Conservation (phyloP, 1,140 invertebrate genomes). For the Solenopsis fugax region DNA sequence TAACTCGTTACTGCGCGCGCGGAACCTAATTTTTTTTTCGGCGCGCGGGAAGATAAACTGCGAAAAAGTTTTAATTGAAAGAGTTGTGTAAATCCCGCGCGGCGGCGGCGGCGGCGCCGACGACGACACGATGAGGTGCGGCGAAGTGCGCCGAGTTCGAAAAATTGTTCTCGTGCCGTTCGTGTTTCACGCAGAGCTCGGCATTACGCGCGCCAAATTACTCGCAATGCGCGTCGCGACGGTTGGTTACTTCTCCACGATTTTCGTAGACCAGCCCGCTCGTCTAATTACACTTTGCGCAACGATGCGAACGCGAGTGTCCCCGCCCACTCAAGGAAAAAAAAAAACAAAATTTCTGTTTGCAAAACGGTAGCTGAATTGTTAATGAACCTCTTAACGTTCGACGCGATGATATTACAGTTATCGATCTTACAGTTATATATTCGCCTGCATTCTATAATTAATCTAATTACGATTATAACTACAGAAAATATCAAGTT, state of each 20-base stretch:
- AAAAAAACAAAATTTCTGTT: neutral
- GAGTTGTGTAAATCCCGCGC: conserved; percentile 71
- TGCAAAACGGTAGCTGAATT: neutral
- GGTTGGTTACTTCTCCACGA: neutral
- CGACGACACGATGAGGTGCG: conserved; percentile 47
- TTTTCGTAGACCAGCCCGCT: neutral
- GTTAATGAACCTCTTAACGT: neutral
- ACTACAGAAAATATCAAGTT: neutral
- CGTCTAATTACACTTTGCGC: conserved; percentile 22
- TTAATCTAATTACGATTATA: neutral
- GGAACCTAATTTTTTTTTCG: conserved; percentile 67
- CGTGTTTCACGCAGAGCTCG: neutral
- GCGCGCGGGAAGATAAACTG: conserved; percentile 67
- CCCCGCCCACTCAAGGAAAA: neutral
- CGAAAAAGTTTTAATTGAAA: conserved; percentile 77
- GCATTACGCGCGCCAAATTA: conserved; percentile 38
- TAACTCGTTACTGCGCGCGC: conserved; percentile 72
- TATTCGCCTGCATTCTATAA: neutral
- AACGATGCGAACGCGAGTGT: neutral
- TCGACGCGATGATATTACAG: neutral
- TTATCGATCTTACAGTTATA: neutral
- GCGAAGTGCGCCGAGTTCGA: conserved; percentile 53
- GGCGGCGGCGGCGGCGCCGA: conserved; percentile 35
- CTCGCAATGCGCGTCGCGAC: neutral
- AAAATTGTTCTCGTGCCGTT: conserved; percentile 51